Conservation (phyloP, 2,797 vertebrate species). For the Rallus crepitans region DNA sequence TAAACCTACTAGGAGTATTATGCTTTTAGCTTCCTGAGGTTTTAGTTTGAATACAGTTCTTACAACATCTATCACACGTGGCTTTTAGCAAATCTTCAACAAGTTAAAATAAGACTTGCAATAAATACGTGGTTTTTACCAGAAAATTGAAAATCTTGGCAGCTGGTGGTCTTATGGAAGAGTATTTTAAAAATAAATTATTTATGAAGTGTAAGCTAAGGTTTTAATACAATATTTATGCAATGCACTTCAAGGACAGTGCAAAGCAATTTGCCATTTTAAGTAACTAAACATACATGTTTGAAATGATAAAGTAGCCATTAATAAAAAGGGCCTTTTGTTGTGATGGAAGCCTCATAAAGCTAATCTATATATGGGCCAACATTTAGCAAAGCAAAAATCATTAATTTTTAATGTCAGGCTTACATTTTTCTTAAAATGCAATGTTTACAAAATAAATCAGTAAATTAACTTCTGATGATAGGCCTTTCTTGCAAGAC, state of each 20-base stretch:
- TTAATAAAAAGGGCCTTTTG: slow-evolving; percentile 53
- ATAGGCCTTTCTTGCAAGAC: background rate
- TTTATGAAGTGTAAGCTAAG: slow-evolving; percentile 78
- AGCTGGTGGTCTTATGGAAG: slow-evolving; percentile 64
- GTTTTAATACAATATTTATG: slow-evolving; percentile 80
- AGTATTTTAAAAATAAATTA: slow-evolving; percentile 78
- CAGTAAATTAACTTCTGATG: background rate
- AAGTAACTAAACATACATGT: slow-evolving; percentile 61
- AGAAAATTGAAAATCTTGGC: slow-evolving; percentile 73
- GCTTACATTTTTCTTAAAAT: background rate
- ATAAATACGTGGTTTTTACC: slow-evolving; percentile 77
- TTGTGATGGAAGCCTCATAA: slow-evolving; percentile 30
- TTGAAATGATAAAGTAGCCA: slow-evolving; percentile 61
- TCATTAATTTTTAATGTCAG: background rate
- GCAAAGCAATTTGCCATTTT: slow-evolving; percentile 70
- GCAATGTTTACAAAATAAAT: background rate
- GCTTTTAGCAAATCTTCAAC: slow-evolving; percentile 76
- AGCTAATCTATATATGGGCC: background rate
- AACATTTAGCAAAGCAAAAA: background rate
- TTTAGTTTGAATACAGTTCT: slow-evolving; percentile 64
- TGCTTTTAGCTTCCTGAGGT: slow-evolving; percentile 50
- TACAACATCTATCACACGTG: slow-evolving; percentile 56
- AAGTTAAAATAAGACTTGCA: slow-evolving; percentile 64
- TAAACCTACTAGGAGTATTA: slow-evolving; percentile 62
- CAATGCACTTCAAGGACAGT: slow-evolving; percentile 72